Percentiles rank a stretch among this genome's conserved stretches.
Evolutionary conservation across 2,888 invertebrate genomes (phyloP).

Genomic region (Callimorpha dominula): DNA sequence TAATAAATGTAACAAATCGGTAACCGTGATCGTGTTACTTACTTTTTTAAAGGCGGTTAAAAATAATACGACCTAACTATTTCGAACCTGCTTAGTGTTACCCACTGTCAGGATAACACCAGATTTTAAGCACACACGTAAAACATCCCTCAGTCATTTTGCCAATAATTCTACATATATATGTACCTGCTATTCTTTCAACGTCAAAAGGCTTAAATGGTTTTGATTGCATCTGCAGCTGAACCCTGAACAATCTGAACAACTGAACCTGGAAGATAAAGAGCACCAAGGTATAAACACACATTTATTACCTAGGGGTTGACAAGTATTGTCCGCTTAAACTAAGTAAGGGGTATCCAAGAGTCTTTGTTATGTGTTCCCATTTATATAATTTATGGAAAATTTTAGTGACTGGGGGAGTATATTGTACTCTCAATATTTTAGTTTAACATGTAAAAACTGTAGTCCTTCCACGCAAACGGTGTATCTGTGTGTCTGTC

Average conservation of each 20-base stretch:
- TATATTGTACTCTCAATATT: neutral
- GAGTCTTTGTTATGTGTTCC: constrained; percentile 2
- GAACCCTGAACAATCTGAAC: neutral
- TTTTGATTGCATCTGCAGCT: neutral
- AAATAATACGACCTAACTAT: too few species aligned
- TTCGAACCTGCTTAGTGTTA: too few species aligned
- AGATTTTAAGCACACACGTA: neutral
- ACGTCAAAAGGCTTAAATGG: neutral
- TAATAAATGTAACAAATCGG: too few species aligned
- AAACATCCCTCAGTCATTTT: neutral
- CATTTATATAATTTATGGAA: neutral
- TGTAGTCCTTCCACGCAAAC: too few species aligned
- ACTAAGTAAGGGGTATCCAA: neutral
- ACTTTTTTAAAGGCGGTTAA: too few species aligned
- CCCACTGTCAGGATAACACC: neutral
- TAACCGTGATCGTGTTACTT: too few species aligned
- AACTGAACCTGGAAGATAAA: neutral
- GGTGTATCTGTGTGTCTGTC: too few species aligned
- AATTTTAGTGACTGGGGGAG: neutral
- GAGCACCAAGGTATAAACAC: neutral
- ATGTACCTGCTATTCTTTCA: neutral
- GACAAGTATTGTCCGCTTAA: neutral
- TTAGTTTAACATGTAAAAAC: neutral
- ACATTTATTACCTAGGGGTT: neutral
- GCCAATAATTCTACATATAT: neutral